A percentile compares a stretch with the other conserved stretches of the same genome.
These are phyloP conservation scores for Empidonax alnorum DNA, from an alignment of 2,113 vertebrate genomes.

Conservation along the genomic window DNA sequence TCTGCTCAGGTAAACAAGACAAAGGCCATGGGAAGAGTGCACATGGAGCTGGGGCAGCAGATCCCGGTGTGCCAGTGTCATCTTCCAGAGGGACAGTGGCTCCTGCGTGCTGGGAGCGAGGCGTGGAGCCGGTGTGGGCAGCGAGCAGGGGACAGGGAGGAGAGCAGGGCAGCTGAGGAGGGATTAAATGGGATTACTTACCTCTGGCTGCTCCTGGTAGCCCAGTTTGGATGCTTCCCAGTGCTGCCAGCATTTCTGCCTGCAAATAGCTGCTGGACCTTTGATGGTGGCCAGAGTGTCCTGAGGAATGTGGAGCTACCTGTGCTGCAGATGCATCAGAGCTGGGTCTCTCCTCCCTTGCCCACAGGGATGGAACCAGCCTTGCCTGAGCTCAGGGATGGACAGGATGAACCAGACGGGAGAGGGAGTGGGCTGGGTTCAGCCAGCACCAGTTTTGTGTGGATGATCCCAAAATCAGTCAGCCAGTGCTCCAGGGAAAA, in stretches of 20 bases:
- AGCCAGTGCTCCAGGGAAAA: not conserved
- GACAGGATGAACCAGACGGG: accelerated
- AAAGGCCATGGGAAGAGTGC: not conserved
- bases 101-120: not conserved
- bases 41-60: not conserved
- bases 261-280: not conserved
- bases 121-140: accelerated
- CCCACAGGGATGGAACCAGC: not conserved
- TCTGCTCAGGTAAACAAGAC: constrained; percentile 3
- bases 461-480: not conserved
- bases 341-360: not conserved
- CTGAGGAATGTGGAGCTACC: not conserved
- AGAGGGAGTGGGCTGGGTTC: not conserved
- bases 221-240: accelerated
- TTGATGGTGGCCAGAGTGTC: not conserved
- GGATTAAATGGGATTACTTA: not conserved
- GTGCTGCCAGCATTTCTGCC: not conserved
- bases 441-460: not conserved
- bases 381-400: not conserved
- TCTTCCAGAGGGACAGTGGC: not conserved
- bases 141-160: accelerated
- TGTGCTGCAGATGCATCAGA: not conserved
- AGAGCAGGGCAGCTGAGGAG: not conserved
- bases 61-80: not conserved
- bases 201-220: not conserved